phyloP scores from a whole-genome alignment of 1,140 invertebrate genomes.

The Argopecten irradians region DNA sequence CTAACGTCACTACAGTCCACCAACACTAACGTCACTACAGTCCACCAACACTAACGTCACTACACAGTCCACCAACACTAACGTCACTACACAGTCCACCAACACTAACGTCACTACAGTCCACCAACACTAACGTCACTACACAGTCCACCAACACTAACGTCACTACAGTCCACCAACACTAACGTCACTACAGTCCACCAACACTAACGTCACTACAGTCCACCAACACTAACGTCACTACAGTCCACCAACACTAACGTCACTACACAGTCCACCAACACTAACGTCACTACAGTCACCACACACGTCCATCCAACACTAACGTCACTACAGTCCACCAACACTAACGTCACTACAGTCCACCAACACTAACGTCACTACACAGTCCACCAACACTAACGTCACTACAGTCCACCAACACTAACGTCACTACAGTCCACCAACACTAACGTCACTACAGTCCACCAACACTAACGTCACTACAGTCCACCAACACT shows the following conservation, averaged over 20 bases:
- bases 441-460: background rate
- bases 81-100: background rate
- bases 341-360: background rate
- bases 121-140: background rate
- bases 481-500: background rate
- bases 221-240: background rate
- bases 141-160: background rate
- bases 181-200: background rate
- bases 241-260: background rate
- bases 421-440: background rate
- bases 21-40: background rate
- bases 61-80: background rate
- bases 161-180: background rate
- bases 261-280: background rate
- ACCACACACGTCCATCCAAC: background rate
- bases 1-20: background rate
- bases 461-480: background rate
- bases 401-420: background rate
- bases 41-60: background rate
- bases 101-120: background rate
- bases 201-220: background rate
- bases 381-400: background rate
- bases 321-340: background rate
- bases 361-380: background rate
- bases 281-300: background rate